A percentile compares a stretch with the other conserved stretches of the same genome.
These are phyloP conservation scores for Leucoma salicis DNA, from an alignment of 2,888 invertebrate species.

Conservation along the genomic window DNA sequence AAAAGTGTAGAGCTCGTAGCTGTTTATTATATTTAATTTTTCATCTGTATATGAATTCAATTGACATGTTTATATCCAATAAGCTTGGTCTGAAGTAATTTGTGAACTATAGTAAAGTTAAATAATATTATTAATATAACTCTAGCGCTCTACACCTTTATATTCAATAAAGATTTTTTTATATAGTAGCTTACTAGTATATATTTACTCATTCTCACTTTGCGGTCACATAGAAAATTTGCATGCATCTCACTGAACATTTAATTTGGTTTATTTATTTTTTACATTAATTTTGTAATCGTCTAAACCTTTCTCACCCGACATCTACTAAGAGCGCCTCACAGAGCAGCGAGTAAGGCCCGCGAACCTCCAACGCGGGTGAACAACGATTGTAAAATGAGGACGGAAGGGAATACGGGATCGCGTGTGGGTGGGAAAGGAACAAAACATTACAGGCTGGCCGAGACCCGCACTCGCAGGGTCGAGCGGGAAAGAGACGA, in stretches of 20 bases:
- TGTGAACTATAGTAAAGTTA: no score
- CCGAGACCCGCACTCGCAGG: conserved; percentile 74
- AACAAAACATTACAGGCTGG: conserved; percentile 68
- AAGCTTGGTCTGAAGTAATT: no score
- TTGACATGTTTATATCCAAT: no score
- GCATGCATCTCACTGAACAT: conserved; percentile 40
- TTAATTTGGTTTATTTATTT: conserved; percentile 39
- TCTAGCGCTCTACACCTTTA: background rate
- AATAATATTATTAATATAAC: no score
- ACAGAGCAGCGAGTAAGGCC: conserved; percentile 52
- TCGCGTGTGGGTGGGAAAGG: conserved; percentile 57
- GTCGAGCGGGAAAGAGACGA: conserved; percentile 78
- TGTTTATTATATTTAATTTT: no score
- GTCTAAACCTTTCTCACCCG: conserved; percentile 42
- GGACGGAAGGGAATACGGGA: conserved; percentile 39
- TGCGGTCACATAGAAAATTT: conserved; percentile 24
- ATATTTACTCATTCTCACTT: conserved; percentile 29
- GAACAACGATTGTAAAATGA: conserved; percentile 45
- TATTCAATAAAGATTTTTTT: background rate
- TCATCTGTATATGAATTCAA: no score
- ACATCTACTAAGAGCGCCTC: conserved; percentile 49
- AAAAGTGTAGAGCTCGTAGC: background rate
- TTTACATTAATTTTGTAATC: conserved; percentile 51
- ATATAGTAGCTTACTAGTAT: conserved; percentile 32
- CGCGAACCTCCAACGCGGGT: conserved; percentile 46